Percentiles rank a stretch among this genome's conserved stretches.
Conservation (phyloP, 2,113 vertebrate genomes). For the Malurus alboscapulatus region DNA sequence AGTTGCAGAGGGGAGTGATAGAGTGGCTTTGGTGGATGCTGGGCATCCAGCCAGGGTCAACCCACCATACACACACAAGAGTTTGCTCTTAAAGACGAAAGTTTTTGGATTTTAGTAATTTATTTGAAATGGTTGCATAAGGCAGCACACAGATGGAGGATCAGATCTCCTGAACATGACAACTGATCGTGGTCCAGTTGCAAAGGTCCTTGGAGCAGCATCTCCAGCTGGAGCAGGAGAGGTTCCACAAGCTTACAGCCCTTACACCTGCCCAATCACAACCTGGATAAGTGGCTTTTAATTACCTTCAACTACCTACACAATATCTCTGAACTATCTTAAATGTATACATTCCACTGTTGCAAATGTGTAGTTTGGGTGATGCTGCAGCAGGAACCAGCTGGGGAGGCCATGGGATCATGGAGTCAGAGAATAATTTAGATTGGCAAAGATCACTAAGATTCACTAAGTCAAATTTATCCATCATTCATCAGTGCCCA, state of each 20-base stretch:
- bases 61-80: neutral
- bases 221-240: neutral
- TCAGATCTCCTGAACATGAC: neutral
- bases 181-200: neutral
- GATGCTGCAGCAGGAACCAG: neutral
- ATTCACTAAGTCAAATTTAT: neutral
- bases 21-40: neutral
- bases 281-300: neutral
- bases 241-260: neutral
- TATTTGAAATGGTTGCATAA: neutral
- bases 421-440: neutral
- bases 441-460: neutral
- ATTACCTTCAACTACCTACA: neutral
- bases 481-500: neutral
- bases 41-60: neutral
- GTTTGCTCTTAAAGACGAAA: neutral
- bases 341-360: neutral
- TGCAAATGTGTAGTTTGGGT: neutral
- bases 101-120: neutral
- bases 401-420: neutral
- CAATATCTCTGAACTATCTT: neutral
- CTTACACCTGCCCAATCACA: neutral
- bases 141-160: accelerated
- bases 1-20: neutral
- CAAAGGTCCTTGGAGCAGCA: neutral